Conservation (phyloP, 1,140 invertebrate genomes). For the Drosophila aff. region DNA sequence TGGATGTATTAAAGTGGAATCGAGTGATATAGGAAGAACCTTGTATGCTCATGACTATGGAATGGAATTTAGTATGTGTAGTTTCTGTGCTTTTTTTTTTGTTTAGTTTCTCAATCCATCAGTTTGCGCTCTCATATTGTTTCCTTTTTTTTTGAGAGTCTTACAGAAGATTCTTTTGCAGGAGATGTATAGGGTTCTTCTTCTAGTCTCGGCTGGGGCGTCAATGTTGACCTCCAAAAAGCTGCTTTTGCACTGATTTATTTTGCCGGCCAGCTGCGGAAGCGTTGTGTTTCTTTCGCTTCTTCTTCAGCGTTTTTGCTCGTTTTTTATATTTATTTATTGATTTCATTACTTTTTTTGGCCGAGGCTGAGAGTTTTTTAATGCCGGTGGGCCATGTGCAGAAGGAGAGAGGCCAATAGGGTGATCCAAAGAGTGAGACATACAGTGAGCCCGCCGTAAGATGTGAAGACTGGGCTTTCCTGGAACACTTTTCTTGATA, state of each 20-base stretch:
- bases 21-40: conserved; percentile 84
- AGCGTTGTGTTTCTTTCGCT: conserved; percentile 49
- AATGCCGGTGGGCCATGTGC: conserved; percentile 73
- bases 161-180: conserved; percentile 24
- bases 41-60: conserved; percentile 78
- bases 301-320: conserved; percentile 14
- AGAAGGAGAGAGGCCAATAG: conserved; percentile 18
- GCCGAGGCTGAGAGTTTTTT: conserved; percentile 52
- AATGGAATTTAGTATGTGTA: conserved; percentile 80
- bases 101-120: conserved; percentile 32
- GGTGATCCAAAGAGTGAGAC: background rate
- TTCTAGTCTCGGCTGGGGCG: conserved; percentile 51
- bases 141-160: conserved; percentile 19
- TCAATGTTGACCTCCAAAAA: conserved; percentile 72
- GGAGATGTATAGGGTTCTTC: conserved; percentile 29
- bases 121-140: conserved; percentile 16
- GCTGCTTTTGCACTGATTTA: conserved; percentile 55
- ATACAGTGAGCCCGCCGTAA: background rate
- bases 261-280: conserved; percentile 55
- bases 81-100: conserved; percentile 45
- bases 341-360: conserved; percentile 45
- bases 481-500: too few species aligned
- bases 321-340: conserved; percentile 46
- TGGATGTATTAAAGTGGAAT: conserved; percentile 38
- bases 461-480: too few species aligned